Evolutionary conservation across 2,797 vertebrate species (phyloP), one percentile per base, ranked within the genome.

Genomic region (Sciurus carolinensis): DNA sequence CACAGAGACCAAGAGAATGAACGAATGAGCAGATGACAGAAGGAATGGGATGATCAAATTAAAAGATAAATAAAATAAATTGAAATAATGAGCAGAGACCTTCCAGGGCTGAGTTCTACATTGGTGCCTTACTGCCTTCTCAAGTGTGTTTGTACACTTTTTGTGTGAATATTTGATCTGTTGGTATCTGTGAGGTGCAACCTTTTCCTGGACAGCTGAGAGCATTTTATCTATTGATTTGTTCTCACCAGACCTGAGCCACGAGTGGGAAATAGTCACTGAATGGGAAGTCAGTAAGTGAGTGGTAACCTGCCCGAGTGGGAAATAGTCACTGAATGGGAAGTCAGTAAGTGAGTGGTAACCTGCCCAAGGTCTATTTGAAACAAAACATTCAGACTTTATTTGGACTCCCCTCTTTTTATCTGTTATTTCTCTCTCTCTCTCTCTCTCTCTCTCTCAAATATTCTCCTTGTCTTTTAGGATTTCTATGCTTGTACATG

Each of bases 221-320:
- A 67, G 73, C 79, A 80, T 93, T 91, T 95, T 64, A 71, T 44
- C 11, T 91, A 92, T 73, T 93, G 87, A 97, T 95, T 89, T 90
- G 52, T 93, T 95, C 83, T 95, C 54, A 66, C 28, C 47, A 90
- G 71, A 94, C 47, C 13, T 83, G 77, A 90, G 47, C 33, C 18
- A 33, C 76, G 77, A 86, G 82, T 88, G 14, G 62, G 81, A 94
- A 94, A 57, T 44, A 94, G 92, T 79, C 73, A 94, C 93, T 91
- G 66, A 67, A 33, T n/a, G 33, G 33, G 66, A 67, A 67, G 33
- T 22, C 54, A 30, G 3, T 47, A 22, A 52, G n/a, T 72, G 80
- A 87, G 57, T 14, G 26, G 57, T 52, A 12, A 91, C 64, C 59
- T 73, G 18, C 28, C 47, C 20, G 66, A 57, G 26, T n/a, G n/a